Base-by-base conservation (phyloP, 2,797 vertebrate species). In the Aphelocoma californica region DNA sequence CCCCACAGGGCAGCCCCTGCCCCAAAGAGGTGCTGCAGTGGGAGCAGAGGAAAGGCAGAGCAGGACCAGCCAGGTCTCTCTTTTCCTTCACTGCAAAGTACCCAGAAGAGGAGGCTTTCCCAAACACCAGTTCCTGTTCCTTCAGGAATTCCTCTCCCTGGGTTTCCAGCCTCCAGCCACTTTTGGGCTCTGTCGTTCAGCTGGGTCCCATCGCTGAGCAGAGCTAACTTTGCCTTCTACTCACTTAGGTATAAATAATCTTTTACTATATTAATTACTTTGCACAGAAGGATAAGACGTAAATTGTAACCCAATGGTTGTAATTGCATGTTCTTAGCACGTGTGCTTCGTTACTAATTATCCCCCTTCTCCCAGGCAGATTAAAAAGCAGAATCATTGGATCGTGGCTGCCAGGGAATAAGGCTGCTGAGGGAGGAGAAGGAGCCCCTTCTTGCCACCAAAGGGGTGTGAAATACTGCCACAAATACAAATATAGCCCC, bases 221-320 rank as follows among this genome's bases (percentile, higher is more conserved):
- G 44, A 81, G 62, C 34, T 58, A 21, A 45, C 88, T 80, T 72
- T 79, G 82, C 84, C 74, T 74, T 64, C 87, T 11, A 78, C 53
- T 72, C 73, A 58, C 80, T 95, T 78, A 86, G 67, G 50, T 85
- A 67, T 70, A 93, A 95, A 67, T 95, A 81, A 93, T 73, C 81
- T 85, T 87, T 90, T 84, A 78, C 84, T 84, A 21, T 73, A 73
- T 95, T 97, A 96, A 97, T 97, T 95, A 92, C 96, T 97, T 88
- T 94, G 45, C 56, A 81, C 84, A 89, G 83, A 88, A 97, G 67
- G 84, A 60, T 86, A 88, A 97, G 93, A 92, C 75, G 89, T 90
- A 96, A 97, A 96, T 97, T 96, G 96, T 90, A 97, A 95, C 67
- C 86, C 93, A 51, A 36, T 62, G 92, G 86, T 84, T 95, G 50